Conservation (phyloP, 1,140 invertebrate genomes). For the Drosophila nebulosa region DNA sequence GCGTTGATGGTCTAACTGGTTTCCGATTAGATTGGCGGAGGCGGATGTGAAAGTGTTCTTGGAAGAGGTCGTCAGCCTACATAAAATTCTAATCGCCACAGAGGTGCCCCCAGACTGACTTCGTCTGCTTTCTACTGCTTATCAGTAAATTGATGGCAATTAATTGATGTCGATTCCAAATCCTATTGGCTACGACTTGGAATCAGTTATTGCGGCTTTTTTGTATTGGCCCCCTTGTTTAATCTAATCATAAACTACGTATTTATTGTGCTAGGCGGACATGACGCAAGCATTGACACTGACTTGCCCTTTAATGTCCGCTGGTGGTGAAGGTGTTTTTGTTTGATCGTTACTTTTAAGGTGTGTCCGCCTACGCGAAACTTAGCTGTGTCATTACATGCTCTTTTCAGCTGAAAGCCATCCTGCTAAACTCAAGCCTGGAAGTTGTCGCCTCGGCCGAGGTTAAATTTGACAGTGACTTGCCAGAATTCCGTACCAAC, state of each 20-base stretch:
- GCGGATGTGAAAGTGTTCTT: constrained; percentile 14
- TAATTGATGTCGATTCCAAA: neutral
- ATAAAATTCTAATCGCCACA: neutral
- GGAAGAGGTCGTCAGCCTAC: constrained; percentile 12
- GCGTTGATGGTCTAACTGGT: neutral
- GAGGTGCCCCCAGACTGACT: neutral
- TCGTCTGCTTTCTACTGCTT: neutral
- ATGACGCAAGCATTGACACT: constrained; percentile 48
- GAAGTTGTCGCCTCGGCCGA: constrained; percentile 88
- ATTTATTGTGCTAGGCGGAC: constrained; percentile 8
- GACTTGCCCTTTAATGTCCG: constrained; percentile 36
- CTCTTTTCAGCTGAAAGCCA: constrained; percentile 91
- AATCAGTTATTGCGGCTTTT: neutral
- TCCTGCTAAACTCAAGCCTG: constrained; percentile 90
- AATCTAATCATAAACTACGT: constrained; percentile 12
- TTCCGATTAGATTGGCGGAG: neutral
- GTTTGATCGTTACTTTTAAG: constrained; percentile 67
- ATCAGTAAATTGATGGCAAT: neutral
- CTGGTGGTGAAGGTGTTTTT: constrained; percentile 4
- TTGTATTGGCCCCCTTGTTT: neutral
- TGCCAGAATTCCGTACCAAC: constrained; percentile 89
- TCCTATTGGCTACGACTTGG: neutral
- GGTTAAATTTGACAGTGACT: constrained; percentile 94
- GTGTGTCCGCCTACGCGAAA: constrained; percentile 40
- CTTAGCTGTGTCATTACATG: neutral